Percentiles rank a stretch among this genome's conserved stretches.
Evolutionary conservation across 2,888 invertebrate species (phyloP).

Genomic region (Sussaba pulchella): DNA sequence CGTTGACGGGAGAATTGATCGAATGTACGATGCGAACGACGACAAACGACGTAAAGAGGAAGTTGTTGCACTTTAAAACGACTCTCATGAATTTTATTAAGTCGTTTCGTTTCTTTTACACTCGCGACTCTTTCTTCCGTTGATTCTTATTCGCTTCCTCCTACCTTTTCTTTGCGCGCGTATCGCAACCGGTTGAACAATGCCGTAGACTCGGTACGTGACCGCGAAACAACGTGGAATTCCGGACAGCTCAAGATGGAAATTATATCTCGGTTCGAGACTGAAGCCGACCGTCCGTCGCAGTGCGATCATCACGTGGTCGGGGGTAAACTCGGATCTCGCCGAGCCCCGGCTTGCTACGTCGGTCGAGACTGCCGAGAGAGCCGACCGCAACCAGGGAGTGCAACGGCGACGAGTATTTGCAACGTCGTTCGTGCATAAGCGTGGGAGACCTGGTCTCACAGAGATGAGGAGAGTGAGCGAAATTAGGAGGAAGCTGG

Average conservation of each 20-base stretch:
- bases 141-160: slow-evolving; percentile 40
- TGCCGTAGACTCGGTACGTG: background rate
- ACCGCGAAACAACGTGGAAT: too few relatives aligned
- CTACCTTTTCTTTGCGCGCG: slow-evolving; percentile 40
- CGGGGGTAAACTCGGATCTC: slow-evolving; percentile 52
- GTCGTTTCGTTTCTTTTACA: slow-evolving; percentile 15
- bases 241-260: slow-evolving; percentile 46
- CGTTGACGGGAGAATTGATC: slow-evolving; percentile 53
- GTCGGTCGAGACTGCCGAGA: slow-evolving; percentile 47
- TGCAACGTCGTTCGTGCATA: slow-evolving; percentile 37
- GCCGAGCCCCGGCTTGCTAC: slow-evolving; percentile 64
- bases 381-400: slow-evolving; percentile 56
- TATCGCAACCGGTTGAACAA: slow-evolving; percentile 34
- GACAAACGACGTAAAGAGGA: slow-evolving; percentile 55
- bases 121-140: background rate
- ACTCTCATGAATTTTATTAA: slow-evolving; percentile 46
- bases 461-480: slow-evolving; percentile 31
- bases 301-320: slow-evolving; percentile 57
- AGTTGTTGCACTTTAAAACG: slow-evolving; percentile 18
- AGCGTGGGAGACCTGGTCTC: slow-evolving; percentile 28
- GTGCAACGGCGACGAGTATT: slow-evolving; percentile 50
- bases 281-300: slow-evolving; percentile 57
- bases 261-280: slow-evolving; percentile 69
- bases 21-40: slow-evolving; percentile 29
- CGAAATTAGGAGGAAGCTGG: slow-evolving; percentile 58